Conservation (phyloP, 2,113 vertebrate genomes). For the Oncorhynchus mykiss region DNA sequence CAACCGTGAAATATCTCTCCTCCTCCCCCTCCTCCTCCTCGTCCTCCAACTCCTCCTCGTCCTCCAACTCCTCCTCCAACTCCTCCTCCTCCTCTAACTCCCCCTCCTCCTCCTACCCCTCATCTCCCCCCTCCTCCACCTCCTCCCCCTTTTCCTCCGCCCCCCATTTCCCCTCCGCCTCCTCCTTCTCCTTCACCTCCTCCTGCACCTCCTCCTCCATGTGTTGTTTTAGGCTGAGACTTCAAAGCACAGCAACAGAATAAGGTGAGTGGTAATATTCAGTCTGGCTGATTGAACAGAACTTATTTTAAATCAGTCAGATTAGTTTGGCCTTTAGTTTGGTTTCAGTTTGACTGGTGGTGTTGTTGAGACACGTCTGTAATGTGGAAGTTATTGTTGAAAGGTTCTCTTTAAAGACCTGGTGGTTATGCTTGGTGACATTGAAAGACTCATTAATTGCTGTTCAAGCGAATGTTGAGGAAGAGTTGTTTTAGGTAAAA, state of each 20-base stretch:
- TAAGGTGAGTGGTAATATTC: slow-evolving; percentile 49
- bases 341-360: neutral
- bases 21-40: too few relatives aligned
- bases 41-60: too few relatives aligned
- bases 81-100: too few relatives aligned
- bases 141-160: too few relatives aligned
- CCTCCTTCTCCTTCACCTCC: too few relatives aligned
- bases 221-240: slow-evolving; percentile 29
- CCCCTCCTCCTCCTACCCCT: too few relatives aligned
- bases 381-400: too few relatives aligned
- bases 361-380: neutral
- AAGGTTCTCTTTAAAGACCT: neutral
- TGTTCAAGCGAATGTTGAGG: neutral
- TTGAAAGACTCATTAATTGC: neutral
- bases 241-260: slow-evolving; percentile 27
- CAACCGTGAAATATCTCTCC: too few relatives aligned
- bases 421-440: neutral
- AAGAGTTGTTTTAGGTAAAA: neutral
- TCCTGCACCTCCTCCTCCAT: neutral
- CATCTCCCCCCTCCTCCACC: too few relatives aligned
- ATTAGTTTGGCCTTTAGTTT: neutral
- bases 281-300: neutral
- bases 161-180: too few relatives aligned
- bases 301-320: neutral
- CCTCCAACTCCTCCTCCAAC: too few relatives aligned